These are phyloP conservation scores for Brotula barbata DNA, from an alignment of 2,797 vertebrate species.

Conservation along the genomic window DNA sequence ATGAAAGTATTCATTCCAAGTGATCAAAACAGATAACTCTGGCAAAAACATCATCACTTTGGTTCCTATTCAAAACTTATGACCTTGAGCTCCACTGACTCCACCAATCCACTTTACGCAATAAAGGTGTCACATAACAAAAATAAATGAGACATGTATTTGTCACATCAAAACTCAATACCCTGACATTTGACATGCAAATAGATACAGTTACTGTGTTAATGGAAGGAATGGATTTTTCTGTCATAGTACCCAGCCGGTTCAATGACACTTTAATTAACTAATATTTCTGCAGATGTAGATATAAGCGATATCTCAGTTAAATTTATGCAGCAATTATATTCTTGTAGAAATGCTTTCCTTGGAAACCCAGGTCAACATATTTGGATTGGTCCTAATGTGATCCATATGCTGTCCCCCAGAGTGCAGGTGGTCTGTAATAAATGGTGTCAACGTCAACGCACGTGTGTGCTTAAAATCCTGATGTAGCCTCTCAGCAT, in stretches of 20 bases:
- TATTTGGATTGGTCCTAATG: conserved; percentile 36
- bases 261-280: conserved; percentile 71
- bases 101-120: conserved; percentile 19
- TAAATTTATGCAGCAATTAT: conserved; percentile 52
- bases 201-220: conserved; percentile 71
- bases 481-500: conserved; percentile 45
- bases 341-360: conserved; percentile 35
- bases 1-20: conserved; percentile 1
- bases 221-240: conserved; percentile 74
- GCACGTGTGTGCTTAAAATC: conserved; percentile 50
- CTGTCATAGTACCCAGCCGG: conserved; percentile 58
- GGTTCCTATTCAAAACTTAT: conserved; percentile 16
- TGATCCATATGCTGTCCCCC: too few species aligned
- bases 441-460: conserved; percentile 29
- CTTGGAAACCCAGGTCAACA: conserved; percentile 26
- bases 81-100: conserved; percentile 28
- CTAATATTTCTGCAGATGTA: conserved; percentile 47
- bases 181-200: conserved; percentile 70
- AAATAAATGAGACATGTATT: conserved; percentile 59
- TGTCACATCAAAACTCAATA: conserved; percentile 67
- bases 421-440: too few species aligned
- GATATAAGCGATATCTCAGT: conserved; percentile 35
- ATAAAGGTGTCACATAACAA: conserved; percentile 59
- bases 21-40: conserved; percentile 2
- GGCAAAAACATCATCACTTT: neutral